A percentile compares a stretch with the other conserved stretches of the same genome.
These are phyloP conservation scores for Eleginops maclovinus DNA, from an alignment of 2,113 vertebrate species.

Conservation along the genomic window DNA sequence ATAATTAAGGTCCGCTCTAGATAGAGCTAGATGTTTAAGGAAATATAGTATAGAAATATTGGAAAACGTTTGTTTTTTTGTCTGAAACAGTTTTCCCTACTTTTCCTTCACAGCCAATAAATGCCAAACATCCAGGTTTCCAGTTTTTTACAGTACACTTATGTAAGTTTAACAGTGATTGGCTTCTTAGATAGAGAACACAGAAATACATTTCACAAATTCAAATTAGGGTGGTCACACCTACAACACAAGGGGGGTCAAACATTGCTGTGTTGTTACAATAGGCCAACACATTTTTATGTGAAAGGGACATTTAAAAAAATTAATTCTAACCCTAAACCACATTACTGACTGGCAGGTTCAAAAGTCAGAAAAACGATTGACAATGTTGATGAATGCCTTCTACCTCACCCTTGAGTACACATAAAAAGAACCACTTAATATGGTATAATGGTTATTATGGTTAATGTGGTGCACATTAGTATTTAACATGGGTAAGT, in stretches of 20 bases:
- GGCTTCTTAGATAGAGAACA: no score
- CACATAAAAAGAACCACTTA: slow-evolving; percentile 31
- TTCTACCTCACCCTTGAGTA: slow-evolving; percentile 15
- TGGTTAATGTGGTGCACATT: slow-evolving; percentile 25
- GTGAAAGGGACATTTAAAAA: neutral
- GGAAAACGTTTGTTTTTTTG: neutral
- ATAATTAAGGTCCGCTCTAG: neutral
- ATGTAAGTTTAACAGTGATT: no score
- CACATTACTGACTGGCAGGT: slow-evolving; percentile 15
- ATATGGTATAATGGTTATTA: slow-evolving; percentile 38
- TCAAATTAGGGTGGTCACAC: neutral
- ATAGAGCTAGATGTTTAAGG: neutral
- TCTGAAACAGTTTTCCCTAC: neutral
- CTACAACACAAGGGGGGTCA: no score
- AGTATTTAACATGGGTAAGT: slow-evolving; percentile 2
- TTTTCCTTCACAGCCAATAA: neutral
- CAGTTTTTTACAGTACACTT: neutral
- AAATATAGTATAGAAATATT: neutral
- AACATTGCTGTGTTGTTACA: neutral
- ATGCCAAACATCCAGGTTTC: neutral
- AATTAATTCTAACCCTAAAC: slow-evolving; percentile 8
- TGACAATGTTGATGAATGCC: neutral
- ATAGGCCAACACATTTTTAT: neutral
- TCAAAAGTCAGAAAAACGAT: slow-evolving; percentile 4
- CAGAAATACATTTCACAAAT: neutral